Base-by-base conservation (phyloP, 2,797 vertebrate genomes). In the Atherinosoma microstoma region DNA sequence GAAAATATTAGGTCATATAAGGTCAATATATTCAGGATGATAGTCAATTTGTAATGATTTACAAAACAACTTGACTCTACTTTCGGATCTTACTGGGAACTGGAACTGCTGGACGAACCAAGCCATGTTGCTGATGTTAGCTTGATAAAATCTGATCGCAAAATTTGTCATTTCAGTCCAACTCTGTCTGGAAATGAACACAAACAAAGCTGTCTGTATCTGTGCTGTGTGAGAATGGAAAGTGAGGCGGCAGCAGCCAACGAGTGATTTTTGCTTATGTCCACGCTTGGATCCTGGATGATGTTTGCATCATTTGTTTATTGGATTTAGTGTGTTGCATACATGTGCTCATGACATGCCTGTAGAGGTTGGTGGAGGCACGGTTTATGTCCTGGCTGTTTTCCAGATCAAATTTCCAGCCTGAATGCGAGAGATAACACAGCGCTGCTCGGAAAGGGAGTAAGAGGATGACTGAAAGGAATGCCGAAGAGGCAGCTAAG, bases 401-500 rank as follows among this genome's bases (percentile, higher is more conserved):
- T 75, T 79, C 82, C 82, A 84, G 69, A 75, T 75, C 30, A 73
- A 73, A 54, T 79, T 78, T 79, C 70, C 56, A 77, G 84, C 80
- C 88, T 91, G 88, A 84, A 84, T 84, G 79, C 16, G 0, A 56
- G 70, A 87, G 86, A 92, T 90, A 92, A 87, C 84, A 6, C 30
- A 2, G 72, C 70, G 0, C 62, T 72, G 79, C 75, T 83, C 18
- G 7, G 74, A 84, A 84, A 38, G 64, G 65, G 49, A 79, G 58
- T 65, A 64, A 75, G 73, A 80, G 83, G 74, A 75, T 73, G 83
- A 76, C 51, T 13, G 69, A 40, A 70, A 66, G 64, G 77, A 60
- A 38, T 40, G 63, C 11, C 3, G 8, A 53, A 57, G 62, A 71
- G 51, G 76, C 22, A 58, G 32, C 60, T 11, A 13, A 13, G 67